Percentiles rank a stretch among this genome's conserved stretches.
Conservation (phyloP, 2,797 vertebrate species). For the Paratrypauchen microcephalus region DNA sequence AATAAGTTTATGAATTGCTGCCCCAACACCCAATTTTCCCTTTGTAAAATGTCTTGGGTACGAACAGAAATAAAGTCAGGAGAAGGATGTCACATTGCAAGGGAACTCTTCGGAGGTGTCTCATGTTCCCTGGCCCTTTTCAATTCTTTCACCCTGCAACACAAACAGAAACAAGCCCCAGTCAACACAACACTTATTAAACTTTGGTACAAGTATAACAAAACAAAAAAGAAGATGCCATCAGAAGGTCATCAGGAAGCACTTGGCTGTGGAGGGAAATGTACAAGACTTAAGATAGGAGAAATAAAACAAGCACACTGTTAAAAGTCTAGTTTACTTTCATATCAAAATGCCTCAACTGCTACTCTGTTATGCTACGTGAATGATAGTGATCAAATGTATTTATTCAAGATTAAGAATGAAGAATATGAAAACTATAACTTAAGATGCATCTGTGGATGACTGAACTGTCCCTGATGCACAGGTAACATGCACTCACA, state of each 20-base stretch:
- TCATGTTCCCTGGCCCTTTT: slow-evolving; percentile 99
- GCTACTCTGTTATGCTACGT: neutral
- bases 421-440: neutral
- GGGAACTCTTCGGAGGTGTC: slow-evolving; percentile 89
- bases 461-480: slow-evolving; percentile 22
- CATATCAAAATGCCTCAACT: neutral
- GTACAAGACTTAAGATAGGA: slow-evolving; percentile 28
- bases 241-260: slow-evolving; percentile 33
- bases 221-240: slow-evolving; percentile 21
- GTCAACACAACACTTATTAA: slow-evolving; percentile 20
- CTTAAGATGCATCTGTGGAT: neutral
- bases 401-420: neutral
- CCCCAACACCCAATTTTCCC: slow-evolving; percentile 68
- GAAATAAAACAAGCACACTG: slow-evolving; percentile 24
- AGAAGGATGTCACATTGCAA: slow-evolving; percentile 97
- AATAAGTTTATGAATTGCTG: slow-evolving; percentile 72
- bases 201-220: slow-evolving; percentile 14
- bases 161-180: slow-evolving; percentile 55
- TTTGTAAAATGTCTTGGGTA: slow-evolving; percentile 96
- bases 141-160: slow-evolving; percentile 99
- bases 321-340: neutral
- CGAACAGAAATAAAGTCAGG: slow-evolving; percentile 91
- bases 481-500: slow-evolving; percentile 17
- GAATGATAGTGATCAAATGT: neutral
- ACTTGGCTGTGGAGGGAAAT: slow-evolving; percentile 52